A percentile compares a stretch with the other conserved stretches of the same genome.
These are phyloP conservation scores for Apolygus lucorum DNA, from an alignment of 1,140 invertebrate genomes.

Conservation along the genomic window DNA sequence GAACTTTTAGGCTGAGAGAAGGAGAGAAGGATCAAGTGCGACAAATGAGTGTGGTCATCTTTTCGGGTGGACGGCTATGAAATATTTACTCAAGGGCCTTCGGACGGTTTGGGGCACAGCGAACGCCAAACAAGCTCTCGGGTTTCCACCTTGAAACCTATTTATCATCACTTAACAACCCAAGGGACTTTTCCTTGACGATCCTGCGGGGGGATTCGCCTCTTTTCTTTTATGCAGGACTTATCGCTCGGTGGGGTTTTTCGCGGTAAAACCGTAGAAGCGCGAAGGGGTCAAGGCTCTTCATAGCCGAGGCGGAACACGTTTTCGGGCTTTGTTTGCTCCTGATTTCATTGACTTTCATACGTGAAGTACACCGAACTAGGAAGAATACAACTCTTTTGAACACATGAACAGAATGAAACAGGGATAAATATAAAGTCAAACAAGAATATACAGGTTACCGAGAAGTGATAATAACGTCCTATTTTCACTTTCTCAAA, in stretches of 20 bases:
- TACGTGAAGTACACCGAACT: background rate
- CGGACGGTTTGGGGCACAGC: background rate
- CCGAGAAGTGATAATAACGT: no score
- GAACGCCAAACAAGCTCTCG: background rate
- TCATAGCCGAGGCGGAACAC: background rate
- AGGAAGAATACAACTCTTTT: no score
- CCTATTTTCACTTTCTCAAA: no score
- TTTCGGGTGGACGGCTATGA: conserved; percentile 10
- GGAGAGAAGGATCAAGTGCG: conserved; percentile 2
- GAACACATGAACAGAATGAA: no score
- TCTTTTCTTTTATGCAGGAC: background rate
- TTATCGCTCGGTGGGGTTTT: background rate
- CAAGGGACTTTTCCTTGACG: conserved; percentile 1
- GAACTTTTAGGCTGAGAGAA: background rate
- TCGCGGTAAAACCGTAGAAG: background rate
- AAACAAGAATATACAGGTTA: no score
- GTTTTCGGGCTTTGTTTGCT: background rate
- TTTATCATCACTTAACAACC: conserved; percentile 14
- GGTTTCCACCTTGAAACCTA: background rate
- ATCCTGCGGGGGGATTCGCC: background rate
- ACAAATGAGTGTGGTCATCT: conserved; percentile 15
- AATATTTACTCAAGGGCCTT: conserved; percentile 9
- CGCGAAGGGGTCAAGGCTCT: background rate
- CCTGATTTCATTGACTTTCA: background rate
- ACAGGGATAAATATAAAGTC: no score